Percentiles rank a stretch among this genome's conserved stretches.
Conservation (phyloP, 2,888 invertebrate genomes). For the Lampropteryx suffumata region DNA sequence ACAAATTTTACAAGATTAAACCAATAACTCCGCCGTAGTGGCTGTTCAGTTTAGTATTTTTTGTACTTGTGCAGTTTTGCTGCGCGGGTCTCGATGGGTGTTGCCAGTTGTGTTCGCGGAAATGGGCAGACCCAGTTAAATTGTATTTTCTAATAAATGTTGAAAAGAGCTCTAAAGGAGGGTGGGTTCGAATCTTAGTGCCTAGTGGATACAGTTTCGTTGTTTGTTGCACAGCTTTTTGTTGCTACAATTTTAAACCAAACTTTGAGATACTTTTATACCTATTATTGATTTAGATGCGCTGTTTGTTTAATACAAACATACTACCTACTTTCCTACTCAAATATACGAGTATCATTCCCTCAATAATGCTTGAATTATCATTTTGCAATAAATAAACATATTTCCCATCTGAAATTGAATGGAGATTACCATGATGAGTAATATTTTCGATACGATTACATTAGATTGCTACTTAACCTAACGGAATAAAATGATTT, state of each 20-base stretch:
- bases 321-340: too few species aligned
- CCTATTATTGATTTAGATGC: slow-evolving; percentile 18
- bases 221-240: too few species aligned
- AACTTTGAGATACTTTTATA: slow-evolving; percentile 1
- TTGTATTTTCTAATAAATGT: slow-evolving; percentile 1
- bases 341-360: too few species aligned
- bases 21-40: slow-evolving; percentile 7
- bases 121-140: slow-evolving; percentile 4
- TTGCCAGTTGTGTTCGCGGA: slow-evolving; percentile 3
- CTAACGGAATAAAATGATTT: slow-evolving; percentile 26
- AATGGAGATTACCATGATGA: slow-evolving; percentile 6
- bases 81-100: slow-evolving; percentile 1
- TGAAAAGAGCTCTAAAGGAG: too few species aligned
- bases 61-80: slow-evolving; percentile 5
- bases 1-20: slow-evolving; percentile 7
- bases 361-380: neutral
- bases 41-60: neutral
- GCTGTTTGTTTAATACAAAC: too few species aligned
- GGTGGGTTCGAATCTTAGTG: too few species aligned
- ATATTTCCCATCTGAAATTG: slow-evolving; percentile 1
- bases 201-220: too few species aligned
- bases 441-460: slow-evolving; percentile 15
- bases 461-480: slow-evolving; percentile 24
- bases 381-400: slow-evolving; percentile 8
- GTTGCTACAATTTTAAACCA: slow-evolving; percentile 7